Evolutionary conservation across 2,888 invertebrate species (phyloP), one percentile per base, ranked within the genome.

Genomic region (Meiosimyza platycephala): DNA sequence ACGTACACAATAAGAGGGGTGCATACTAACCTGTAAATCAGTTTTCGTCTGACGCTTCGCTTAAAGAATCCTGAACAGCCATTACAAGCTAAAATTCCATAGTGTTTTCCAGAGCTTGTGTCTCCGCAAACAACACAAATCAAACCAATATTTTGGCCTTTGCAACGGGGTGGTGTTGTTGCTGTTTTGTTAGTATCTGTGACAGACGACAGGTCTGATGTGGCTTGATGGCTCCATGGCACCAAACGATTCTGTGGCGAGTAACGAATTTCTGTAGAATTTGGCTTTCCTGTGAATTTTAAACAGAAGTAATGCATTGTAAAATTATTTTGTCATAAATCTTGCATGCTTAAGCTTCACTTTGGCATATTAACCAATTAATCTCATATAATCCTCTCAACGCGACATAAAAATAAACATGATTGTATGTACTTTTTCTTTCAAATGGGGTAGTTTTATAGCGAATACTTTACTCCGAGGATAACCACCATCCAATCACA

Each of bases 21-120:
- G 16, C 33, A 12, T 74, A 86, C 89, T 82, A 81, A 97, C 98
- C 98, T 94, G 90, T 99, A 99, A 80, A 98, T 98, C 75, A 99
- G 92, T 89, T 98, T 98, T 84, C 98, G 90, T 71, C 98, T 90
- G 52, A 99, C 98, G 78, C 96, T 97, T 77, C 99, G 89, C 86
- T 99, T 99, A 90, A 99, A 99, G 90, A 99, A 99, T 0, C 99
- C 99, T 72, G 97, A 97, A 89, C 99, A 99, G 0, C 99, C 99
- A 84, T 99, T 99, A 88, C 99, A 99, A 0, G 99, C 99, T 76
- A 99, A 90, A 83, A 99, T 98, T 1, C 99, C 98, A 87, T 98
- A 98, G 87, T 98, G 98, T 83, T 98, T 98, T 2, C 98, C 98
- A 2, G 96, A 97, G 80, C 96, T 96, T 7, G 97, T 97, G 87